Base-by-base conservation (phyloP, 2,797 vertebrate genomes). In the Harpagifer antarcticus region DNA sequence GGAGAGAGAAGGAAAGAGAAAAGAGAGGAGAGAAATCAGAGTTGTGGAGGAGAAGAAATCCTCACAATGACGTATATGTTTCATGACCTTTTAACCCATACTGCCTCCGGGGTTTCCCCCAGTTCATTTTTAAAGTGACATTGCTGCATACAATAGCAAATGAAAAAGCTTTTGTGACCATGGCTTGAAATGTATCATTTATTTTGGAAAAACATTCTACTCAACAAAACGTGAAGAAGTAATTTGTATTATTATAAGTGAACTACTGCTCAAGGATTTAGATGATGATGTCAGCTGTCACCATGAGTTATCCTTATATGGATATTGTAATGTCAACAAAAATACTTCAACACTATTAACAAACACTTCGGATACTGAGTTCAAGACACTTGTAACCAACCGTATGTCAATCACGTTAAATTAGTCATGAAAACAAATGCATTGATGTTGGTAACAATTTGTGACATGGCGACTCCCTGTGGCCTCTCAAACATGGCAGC, bases 231-330 rank as follows among this genome's bases (percentile, higher is more conserved):
- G 1, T 27, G 27, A 27, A 27, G 27, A 49, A 33, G 65, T 12
- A 3, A 37, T 2, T 14, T 57, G 3, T 59, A 27, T 57, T 49
- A 5, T 82, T 9, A 5, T 37, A n/a, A 20, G 9, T 60, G 43
- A 70, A 58, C 42, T 47, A 2, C 40, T 40, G 40, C 74, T 43
- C 3, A 48, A 44, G 49, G 23, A 44, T 71, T 58, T 47, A 5
- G 78, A 33, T 57, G 68, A 66, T 60, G 63, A 60, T 54, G 58
- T 73, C 62, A 78, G 49, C 45, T 72, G 33, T 70, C 54, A 12
- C 44, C 54, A 68, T 67, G 49, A 85, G 60, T 78, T 84, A 27
- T 49, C 23, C 52, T 4, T 23, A 45, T 57, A 19, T 50, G 1
- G 2, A 33, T 3, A 5, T 42, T 54, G n/a, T 31, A n/a, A 17